Base-by-base conservation (phyloP, 2,797 vertebrate genomes). In the Pangasius sanitwongsei region DNA sequence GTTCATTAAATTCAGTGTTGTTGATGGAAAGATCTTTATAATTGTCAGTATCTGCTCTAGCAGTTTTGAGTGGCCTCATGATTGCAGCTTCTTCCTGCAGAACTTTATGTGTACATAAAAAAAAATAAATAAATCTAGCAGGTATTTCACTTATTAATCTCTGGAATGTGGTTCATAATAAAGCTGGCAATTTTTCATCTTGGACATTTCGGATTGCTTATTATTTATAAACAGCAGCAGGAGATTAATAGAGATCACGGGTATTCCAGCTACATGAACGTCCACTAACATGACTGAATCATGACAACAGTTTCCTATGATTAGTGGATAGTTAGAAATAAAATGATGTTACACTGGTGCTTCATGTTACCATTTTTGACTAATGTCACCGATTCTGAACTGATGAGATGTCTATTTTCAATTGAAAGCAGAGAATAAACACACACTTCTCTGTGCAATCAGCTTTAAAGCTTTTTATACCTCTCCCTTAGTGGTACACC, bases 141-240 rank as follows among this genome's bases (percentile, higher is more conserved):
- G 91, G 91, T 95, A 92, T 94, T 94, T 94, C 93, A 94, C 93
- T 92, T 94, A 94, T 95, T 95, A 93, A 94, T 94, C 94, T 95
- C 94, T 96, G 94, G 95, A 95, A 95, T 92, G 94, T 96, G 93
- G 95, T 96, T 95, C 95, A 94, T 95, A 96, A 96, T 97, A 97
- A 97, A 97, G 92, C 89, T 92, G 92, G 92, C 95, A 94, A 95
- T 96, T 96, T 96, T 96, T 96, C 95, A 96, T 96, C 95, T 95
- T 91, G 89, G 89, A 91, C 7, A 87, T 85, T 81, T 55, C 34
- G 37, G 5, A 34, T 91, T 69, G 44, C 5, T 85, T 70, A 67
- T 80, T 84, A 1, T 81, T 85, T 82, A 2, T 16, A 18, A 65
- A 48, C 37, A 18, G n/a, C 23, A 2, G 74, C 31, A 9, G 59